phyloP scores from a whole-genome alignment of 2,888 invertebrate species.

The Marronus borbonicus region DNA sequence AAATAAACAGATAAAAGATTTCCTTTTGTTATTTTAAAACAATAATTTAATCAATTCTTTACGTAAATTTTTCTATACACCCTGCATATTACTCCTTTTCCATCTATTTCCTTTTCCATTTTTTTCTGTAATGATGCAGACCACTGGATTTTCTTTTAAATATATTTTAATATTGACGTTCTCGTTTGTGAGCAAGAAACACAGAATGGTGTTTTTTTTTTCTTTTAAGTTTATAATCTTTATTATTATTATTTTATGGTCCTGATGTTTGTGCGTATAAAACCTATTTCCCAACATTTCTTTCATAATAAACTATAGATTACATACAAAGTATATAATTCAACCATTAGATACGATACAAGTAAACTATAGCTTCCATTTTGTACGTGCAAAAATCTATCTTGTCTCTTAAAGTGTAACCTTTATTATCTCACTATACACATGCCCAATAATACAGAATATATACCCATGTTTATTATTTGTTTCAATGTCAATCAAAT shows the following conservation, averaged over 20 bases:
- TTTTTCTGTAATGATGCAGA: constrained; percentile 48
- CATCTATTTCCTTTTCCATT: no score
- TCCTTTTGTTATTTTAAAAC: no score
- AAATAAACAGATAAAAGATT: no score
- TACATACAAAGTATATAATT: constrained; percentile 44
- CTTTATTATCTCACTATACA: constrained; percentile 21
- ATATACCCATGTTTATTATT: background rate
- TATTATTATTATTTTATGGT: constrained; percentile 22
- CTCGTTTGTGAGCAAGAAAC: constrained; percentile 19
- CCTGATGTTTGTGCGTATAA: constrained; percentile 57
- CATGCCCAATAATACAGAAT: constrained; percentile 29
- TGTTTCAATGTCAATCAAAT: background rate
- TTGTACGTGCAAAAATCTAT: constrained; percentile 41
- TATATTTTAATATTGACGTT: no score
- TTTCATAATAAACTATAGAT: constrained; percentile 36
- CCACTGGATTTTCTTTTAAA: constrained; percentile 53
- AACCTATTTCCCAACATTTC: constrained; percentile 55
- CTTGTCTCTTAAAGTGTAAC: background rate
- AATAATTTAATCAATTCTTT: no score
- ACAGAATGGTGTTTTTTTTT: no score
- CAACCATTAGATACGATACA: constrained; percentile 26
- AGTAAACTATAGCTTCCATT: constrained; percentile 2
- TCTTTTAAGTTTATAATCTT: no score
- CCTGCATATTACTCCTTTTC: no score
- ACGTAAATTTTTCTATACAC: no score